phyloP scores from a whole-genome alignment of 1,140 invertebrate genomes.

The Bemisia tabaci region DNA sequence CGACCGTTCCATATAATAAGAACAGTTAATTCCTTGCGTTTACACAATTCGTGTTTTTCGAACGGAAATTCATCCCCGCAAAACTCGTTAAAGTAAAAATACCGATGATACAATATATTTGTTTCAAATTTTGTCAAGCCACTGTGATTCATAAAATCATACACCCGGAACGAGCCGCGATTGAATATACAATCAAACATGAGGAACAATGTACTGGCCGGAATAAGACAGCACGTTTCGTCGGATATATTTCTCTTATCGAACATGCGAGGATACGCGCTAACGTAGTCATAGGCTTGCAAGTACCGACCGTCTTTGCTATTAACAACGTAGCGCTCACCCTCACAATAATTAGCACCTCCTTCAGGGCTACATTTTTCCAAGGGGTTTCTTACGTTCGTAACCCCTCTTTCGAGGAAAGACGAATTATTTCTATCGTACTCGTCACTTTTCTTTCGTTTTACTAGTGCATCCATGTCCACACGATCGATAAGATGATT shows the following conservation, averaged over 20 bases:
- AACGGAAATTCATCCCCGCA: neutral
- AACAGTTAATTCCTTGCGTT: neutral
- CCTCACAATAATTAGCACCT: neutral
- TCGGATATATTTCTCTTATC: neutral
- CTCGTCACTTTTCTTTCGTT: neutral
- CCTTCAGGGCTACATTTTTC: neutral
- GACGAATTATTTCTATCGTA: neutral
- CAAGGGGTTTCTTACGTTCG: too few relatives aligned
- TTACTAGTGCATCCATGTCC: neutral
- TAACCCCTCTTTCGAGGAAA: too few relatives aligned
- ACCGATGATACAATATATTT: neutral
- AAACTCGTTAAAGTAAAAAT: neutral
- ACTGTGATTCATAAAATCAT: neutral
- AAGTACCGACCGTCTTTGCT: neutral
- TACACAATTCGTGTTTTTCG: neutral
- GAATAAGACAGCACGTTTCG: conserved; percentile 1
- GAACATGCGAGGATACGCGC: neutral
- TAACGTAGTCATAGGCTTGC: neutral
- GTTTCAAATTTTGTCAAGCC: neutral
- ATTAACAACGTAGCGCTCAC: neutral
- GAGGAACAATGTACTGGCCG: neutral
- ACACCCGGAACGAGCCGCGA: neutral
- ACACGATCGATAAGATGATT: neutral
- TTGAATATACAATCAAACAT: neutral
- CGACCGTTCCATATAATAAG: neutral